These are phyloP conservation scores for Sebastes itinus DNA, from an alignment of 2,797 vertebrate species.

Conservation along the genomic window DNA sequence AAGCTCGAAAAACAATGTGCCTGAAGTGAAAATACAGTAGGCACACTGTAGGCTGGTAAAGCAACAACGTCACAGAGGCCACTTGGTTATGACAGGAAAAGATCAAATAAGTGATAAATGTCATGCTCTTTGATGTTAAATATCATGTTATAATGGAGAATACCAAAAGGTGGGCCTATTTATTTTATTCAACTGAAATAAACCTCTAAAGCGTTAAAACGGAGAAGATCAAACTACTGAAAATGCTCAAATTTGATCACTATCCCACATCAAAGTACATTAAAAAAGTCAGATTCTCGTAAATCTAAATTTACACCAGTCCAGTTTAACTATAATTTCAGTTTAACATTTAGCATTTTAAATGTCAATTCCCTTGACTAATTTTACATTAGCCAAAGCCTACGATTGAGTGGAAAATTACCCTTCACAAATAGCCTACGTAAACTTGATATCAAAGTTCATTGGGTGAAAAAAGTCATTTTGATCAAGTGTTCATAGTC, in stretches of 20 bases:
- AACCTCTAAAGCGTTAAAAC: not conserved
- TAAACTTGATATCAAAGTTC: not conserved
- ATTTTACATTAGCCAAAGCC: not conserved
- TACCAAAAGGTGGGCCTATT: not conserved
- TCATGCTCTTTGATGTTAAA: slow-evolving; percentile 3
- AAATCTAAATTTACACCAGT: not conserved
- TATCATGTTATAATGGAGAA: not conserved
- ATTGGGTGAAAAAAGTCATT: not conserved
- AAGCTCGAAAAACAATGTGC: not conserved
- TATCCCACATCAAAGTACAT: not conserved
- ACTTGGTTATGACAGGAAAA: slow-evolving; percentile 6
- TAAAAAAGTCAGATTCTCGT: not conserved
- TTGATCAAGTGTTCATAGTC: not conserved
- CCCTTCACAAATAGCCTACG: not conserved
- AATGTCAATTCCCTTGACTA: not conserved
- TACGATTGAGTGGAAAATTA: not conserved
- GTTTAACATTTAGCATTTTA: not conserved
- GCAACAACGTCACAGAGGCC: not conserved
- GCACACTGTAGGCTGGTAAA: not conserved
- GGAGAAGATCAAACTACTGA: not conserved
- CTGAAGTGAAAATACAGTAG: not conserved
- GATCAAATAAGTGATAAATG: not conserved
- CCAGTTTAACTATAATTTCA: not conserved
- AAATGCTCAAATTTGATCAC: not conserved
- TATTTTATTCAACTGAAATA: not conserved